Conservation (phyloP, 2,113 vertebrate species). For the Osmerus mordax region DNA sequence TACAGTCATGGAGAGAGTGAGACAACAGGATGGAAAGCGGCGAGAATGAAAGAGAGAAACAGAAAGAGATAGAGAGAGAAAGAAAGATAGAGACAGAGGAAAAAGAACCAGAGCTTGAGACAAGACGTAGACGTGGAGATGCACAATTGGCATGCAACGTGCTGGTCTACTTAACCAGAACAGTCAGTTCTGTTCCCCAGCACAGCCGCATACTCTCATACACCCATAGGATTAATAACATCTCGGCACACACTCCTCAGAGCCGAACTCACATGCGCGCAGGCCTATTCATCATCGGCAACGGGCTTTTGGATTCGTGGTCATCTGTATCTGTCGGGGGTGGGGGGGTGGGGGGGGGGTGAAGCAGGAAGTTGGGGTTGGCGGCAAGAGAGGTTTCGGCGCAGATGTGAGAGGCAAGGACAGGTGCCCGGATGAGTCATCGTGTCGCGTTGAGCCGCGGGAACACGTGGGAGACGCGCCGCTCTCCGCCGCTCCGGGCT, state of each 20-base stretch:
- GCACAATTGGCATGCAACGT: neutral
- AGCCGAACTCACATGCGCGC: neutral
- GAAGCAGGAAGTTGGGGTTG: conserved; percentile 15
- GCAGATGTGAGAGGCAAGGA: conserved; percentile 49
- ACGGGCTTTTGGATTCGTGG: conserved; percentile 35
- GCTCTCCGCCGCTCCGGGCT: conserved; percentile 29
- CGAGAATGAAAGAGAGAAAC: neutral
- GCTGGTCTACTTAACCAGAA: neutral
- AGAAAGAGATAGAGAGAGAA: neutral
- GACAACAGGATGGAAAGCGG: neutral
- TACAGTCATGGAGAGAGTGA: neutral
- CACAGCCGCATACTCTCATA: neutral
- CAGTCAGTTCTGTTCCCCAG: neutral
- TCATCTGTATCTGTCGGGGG: conserved; percentile 58
- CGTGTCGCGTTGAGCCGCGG: conserved; percentile 42
- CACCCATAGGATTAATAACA: neutral
- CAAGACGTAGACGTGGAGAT: neutral
- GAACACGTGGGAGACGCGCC: conserved; percentile 34
- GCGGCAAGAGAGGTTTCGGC: conserved; percentile 42
- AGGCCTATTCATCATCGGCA: conserved; percentile 44
- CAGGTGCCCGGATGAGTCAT: conserved; percentile 53
- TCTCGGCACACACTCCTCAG: neutral
- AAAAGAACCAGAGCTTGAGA: too few species aligned
- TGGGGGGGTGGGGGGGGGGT: too few species aligned
- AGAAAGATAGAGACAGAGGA: too few species aligned